Evolutionary conservation across 2,797 vertebrate species (phyloP), one percentile per base, ranked within the genome.

Genomic region (Macropodus opercularis): DNA sequence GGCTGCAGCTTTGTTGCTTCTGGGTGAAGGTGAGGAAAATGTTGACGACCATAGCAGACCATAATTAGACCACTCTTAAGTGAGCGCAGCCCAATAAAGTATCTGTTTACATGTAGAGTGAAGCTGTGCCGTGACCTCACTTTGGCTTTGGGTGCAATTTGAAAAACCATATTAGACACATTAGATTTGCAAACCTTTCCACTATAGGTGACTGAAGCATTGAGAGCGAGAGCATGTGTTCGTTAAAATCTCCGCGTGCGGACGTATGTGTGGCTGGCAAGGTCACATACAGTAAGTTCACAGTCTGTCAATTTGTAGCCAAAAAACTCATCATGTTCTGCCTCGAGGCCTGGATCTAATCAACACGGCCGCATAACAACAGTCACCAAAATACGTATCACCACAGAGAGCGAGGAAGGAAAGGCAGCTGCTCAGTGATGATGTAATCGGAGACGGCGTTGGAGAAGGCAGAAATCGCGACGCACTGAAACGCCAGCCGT

Each of bases 331-430:
- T 79, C 69, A 80, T 21, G 55, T 69, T 56, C 65, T 69, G 69
- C 74, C 69, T 54, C 26, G 61, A 80, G 66, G 72, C 64, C 91
- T 92, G 88, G 83, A 88, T 84, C 79, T 78, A 90, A 92, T 91
- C 86, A 88, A 42, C 39, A 32, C 12, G 34, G 80, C 80, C 81
- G 79, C 74, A 68, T 88, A 86, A 90, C 85, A 72, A 85, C 63
- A 75, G 63, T 85, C 83, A 91, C 82, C 73, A 87, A 83, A 84
- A 84, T 86, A 87, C 58, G 65, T 69, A 77, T 75, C 67, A 63
- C 34, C 29, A 75, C 29, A 62, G 41, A 35, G 29, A 41, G 35
- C 24, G 42, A 26, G 44, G 70, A 62, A 61, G 53, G 66, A 35
- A 60, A 50, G 21, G 70, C 70, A 80, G 79, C 75, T 83, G 80